Conservation (phyloP, 2,888 invertebrate species). For the Drosophila neotestacea region DNA sequence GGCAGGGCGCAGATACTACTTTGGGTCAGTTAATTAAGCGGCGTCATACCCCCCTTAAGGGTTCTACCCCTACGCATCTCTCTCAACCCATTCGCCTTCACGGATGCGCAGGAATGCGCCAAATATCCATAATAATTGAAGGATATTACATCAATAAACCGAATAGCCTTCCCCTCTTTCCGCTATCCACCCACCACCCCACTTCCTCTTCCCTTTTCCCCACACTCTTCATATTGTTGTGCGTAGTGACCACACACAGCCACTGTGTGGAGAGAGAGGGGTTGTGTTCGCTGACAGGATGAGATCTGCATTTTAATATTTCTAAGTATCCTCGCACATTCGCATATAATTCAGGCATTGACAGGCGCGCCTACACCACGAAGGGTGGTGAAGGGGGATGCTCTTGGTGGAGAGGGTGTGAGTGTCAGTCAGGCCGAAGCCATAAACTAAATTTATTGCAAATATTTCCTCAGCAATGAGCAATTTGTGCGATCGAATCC, state of each 20-base stretch:
- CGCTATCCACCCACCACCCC: neutral
- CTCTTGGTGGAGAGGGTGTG: conserved; percentile 7
- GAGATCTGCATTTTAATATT: conserved; percentile 81
- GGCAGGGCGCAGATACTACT: conserved; percentile 14
- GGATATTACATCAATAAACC: conserved; percentile 84
- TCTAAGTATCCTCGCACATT: conserved; percentile 76
- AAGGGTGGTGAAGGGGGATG: conserved; percentile 2
- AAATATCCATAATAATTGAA: conserved; percentile 84
- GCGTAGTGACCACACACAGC: conserved; percentile 38
- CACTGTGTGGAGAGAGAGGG: neutral
- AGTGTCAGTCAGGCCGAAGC: conserved; percentile 73
- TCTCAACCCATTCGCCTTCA: conserved; percentile 54
- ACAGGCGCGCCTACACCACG: conserved; percentile 61
- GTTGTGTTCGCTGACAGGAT: conserved; percentile 35
- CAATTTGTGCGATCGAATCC: conserved; percentile 82
- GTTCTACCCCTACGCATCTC: conserved; percentile 29
- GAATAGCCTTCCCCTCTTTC: conserved; percentile 22
- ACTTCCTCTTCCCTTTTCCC: neutral
- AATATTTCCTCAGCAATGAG: conserved; percentile 84
- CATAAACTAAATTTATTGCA: conserved; percentile 84
- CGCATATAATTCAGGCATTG: conserved; percentile 83
- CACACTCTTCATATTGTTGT: conserved; percentile 9
- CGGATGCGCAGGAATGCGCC: conserved; percentile 71
- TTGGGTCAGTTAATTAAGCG: conserved; percentile 60
- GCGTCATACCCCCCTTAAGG: conserved; percentile 6